phyloP scores from a whole-genome alignment of 2,113 vertebrate genomes.

The Hydrolagus affinis region DNA sequence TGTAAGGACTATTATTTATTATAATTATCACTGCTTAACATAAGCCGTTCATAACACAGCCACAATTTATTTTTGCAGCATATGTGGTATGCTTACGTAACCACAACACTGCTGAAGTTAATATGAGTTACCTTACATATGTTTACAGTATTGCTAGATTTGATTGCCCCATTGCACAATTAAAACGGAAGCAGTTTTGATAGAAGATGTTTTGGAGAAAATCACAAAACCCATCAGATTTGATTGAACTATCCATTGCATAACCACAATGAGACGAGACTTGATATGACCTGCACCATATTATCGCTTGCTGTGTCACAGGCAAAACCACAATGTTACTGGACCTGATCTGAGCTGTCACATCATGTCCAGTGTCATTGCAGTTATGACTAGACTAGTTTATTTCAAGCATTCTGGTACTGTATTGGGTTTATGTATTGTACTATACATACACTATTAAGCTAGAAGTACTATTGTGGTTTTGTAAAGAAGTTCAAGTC shows the following conservation, averaged over 20 bases:
- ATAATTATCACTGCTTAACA: too few species aligned
- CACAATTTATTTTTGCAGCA: too few species aligned
- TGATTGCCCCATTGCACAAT: too few species aligned
- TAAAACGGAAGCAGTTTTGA: too few species aligned
- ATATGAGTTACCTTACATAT: neutral
- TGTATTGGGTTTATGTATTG: neutral
- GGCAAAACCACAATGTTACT: neutral
- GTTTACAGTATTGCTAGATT: too few species aligned
- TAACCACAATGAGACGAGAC: constrained; percentile 2
- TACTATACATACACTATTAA: neutral
- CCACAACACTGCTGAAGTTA: neutral
- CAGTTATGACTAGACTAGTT: neutral
- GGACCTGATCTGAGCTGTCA: neutral
- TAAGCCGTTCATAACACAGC: too few species aligned
- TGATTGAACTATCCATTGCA: neutral
- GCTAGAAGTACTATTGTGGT: neutral
- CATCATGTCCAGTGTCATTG: neutral
- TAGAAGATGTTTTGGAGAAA: neutral
- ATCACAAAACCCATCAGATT: constrained; percentile 1
- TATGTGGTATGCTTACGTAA: neutral
- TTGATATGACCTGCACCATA: neutral
- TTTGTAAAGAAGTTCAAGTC: neutral
- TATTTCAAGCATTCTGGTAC: neutral
- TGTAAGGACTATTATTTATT: too few species aligned
- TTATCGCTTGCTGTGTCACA: neutral